Conservation (phyloP, 2,797 vertebrate genomes). For the Nasua narica region DNA sequence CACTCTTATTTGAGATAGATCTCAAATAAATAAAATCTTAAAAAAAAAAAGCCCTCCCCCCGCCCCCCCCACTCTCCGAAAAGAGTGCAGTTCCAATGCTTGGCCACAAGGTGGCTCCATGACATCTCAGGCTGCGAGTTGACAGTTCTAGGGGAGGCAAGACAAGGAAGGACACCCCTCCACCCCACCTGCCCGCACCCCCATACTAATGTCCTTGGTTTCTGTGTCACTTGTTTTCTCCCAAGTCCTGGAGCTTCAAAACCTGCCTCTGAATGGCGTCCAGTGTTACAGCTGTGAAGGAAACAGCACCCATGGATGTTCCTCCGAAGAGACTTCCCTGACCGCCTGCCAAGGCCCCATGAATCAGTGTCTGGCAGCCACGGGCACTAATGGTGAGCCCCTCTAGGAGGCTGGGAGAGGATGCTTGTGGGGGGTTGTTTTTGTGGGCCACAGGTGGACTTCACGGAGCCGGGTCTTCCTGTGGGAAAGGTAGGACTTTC, state of each 20-base stretch:
- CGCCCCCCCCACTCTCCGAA: not conserved
- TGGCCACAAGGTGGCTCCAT: constrained; percentile 30
- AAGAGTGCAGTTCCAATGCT: not conserved
- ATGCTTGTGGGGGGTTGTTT: not conserved
- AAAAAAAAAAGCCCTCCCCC: no score
- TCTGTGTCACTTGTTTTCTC: not conserved
- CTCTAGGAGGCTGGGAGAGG: not conserved
- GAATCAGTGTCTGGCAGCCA: constrained; percentile 58
- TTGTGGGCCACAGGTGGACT: not conserved
- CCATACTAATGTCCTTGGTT: not conserved
- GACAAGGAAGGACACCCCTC: not conserved
- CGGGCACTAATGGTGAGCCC: constrained; percentile 40
- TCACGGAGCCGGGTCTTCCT: not conserved
- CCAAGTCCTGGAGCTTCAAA: constrained; percentile 50
- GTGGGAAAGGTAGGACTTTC: not conserved
- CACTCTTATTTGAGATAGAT: no score
- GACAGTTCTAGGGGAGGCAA: no score
- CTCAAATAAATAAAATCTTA: no score
- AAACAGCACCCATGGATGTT: constrained; percentile 46
- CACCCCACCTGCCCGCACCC: no score
- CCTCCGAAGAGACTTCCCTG: not conserved
- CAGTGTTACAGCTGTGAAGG: constrained; percentile 71
- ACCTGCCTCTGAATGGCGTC: constrained; percentile 43
- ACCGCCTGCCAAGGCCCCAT: constrained; percentile 64
- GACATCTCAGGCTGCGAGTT: not conserved